Evolutionary conservation across 1,140 invertebrate genomes (phyloP).

Genomic region (Lanistes nyassanus): DNA sequence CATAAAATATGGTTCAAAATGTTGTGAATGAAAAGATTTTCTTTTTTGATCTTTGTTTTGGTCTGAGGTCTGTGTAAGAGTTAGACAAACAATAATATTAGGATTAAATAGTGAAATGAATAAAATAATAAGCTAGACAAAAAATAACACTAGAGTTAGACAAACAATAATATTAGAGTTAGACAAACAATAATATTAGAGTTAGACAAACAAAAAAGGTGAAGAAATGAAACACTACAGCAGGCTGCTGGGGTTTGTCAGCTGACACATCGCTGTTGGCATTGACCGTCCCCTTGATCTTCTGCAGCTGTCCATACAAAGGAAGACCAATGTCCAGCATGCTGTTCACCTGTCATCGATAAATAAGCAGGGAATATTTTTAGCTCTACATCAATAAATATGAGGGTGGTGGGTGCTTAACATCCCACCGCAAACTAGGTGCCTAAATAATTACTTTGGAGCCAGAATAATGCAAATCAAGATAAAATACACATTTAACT

Average conservation of each 20-base stretch:
- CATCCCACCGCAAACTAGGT: too few relatives aligned
- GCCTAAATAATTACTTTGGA: not conserved
- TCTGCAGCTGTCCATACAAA: conserved; percentile 74
- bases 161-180: too few relatives aligned
- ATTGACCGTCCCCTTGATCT: conserved; percentile 71
- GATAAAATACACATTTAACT: not conserved
- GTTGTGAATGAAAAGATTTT: too few relatives aligned
- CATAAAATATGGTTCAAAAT: too few relatives aligned
- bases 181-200: not conserved
- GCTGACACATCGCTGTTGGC: conserved; percentile 69
- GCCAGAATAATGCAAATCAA: not conserved
- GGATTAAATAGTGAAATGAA: not conserved
- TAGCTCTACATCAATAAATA: too few relatives aligned
- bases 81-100: not conserved
- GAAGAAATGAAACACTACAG: conserved; percentile 38
- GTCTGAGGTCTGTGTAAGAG: too few relatives aligned
- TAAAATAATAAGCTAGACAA: too few relatives aligned
- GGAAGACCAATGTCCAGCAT: conserved; percentile 73
- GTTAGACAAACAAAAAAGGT: not conserved
- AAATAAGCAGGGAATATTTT: too few relatives aligned
- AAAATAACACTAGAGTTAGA: too few relatives aligned
- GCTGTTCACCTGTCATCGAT: conserved; percentile 47
- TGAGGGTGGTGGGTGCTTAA: too few relatives aligned
- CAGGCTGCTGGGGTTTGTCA: conserved; percentile 64
- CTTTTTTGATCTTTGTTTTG: too few relatives aligned